These are phyloP conservation scores for Bucorvus abyssinicus DNA, from an alignment of 2,797 vertebrate species.

Conservation along the genomic window DNA sequence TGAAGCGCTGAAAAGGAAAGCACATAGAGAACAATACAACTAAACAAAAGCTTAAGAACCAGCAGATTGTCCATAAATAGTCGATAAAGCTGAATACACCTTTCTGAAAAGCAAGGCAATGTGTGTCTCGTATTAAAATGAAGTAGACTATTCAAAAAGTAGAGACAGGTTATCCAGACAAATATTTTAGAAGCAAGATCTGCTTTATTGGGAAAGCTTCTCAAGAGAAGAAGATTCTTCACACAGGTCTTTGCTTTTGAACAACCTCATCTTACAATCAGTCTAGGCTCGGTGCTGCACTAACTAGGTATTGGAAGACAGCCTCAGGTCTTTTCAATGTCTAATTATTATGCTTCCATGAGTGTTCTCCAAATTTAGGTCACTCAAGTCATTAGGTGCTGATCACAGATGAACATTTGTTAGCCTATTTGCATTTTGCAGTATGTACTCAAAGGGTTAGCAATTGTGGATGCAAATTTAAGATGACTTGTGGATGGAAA, in stretches of 20 bases:
- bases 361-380: constrained; percentile 33
- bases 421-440: neutral
- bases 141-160: neutral
- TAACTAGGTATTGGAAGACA: neutral
- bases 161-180: neutral
- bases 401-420: constrained; percentile 15
- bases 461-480: neutral
- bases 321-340: neutral
- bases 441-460: neutral
- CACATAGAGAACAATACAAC: neutral
- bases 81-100: neutral
- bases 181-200: neutral
- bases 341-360: constrained; percentile 3
- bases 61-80: neutral
- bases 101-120: neutral
- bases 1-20: neutral
- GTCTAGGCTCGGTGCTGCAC: neutral
- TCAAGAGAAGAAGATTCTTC: neutral
- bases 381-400: neutral
- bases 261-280: too few species aligned
- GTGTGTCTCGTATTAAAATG: neutral
- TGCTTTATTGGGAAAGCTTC: neutral
- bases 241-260: neutral
- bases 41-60: neutral
- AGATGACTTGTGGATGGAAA: neutral